phyloP scores from a whole-genome alignment of 2,888 invertebrate genomes.

The Caenorhabditis angaria region DNA sequence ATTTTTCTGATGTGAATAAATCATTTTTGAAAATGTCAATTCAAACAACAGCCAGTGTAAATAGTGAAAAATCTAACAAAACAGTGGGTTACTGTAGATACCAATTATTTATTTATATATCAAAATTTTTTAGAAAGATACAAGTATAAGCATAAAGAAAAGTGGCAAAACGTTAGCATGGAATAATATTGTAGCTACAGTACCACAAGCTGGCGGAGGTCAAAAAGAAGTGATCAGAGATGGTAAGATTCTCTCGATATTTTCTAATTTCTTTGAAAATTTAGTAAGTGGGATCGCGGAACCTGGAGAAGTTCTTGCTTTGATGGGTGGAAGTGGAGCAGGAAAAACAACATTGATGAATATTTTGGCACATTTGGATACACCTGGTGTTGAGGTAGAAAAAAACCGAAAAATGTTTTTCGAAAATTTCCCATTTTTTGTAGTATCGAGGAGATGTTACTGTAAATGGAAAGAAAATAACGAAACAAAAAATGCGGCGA shows the following conservation, averaged over 20 bases:
- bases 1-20: neutral
- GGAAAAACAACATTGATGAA: conserved; percentile 90
- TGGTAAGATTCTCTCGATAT: conserved; percentile 11
- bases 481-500: conserved; percentile 74
- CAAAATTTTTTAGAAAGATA: conserved; percentile 1
- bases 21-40: neutral
- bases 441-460: conserved; percentile 53
- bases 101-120: no score
- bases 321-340: conserved; percentile 79
- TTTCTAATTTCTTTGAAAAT: neutral
- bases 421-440: neutral
- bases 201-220: conserved; percentile 39
- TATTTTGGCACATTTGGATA: conserved; percentile 81
- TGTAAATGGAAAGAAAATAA: conserved; percentile 57
- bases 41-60: neutral
- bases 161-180: conserved; percentile 17
- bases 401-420: neutral
- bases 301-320: conserved; percentile 59
- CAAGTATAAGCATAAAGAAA: conserved; percentile 1
- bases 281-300: conserved; percentile 59
- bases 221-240: conserved; percentile 38
- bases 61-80: conserved; percentile 1
- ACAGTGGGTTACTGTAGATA: neutral
- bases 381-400: conserved; percentile 50
- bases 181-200: conserved; percentile 49